Evolutionary conservation across 1,140 invertebrate species (phyloP).

Genomic region (Trichonephila clavata): DNA sequence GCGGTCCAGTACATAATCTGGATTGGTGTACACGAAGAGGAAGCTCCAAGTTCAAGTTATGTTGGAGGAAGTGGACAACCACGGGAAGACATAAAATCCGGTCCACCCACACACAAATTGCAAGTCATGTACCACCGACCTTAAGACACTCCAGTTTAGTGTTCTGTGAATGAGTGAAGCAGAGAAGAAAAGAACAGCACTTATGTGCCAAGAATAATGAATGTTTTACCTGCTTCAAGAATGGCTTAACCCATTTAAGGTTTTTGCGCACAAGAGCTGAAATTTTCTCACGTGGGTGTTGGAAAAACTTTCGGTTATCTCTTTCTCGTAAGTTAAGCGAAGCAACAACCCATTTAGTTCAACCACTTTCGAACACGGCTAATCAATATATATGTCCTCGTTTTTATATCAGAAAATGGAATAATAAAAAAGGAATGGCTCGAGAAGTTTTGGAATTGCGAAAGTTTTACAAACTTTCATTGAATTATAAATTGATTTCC

Average conservation of each 20-base stretch:
- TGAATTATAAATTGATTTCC: no score
- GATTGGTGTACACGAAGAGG: not conserved
- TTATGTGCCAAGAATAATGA: constrained; percentile 48
- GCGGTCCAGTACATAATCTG: not conserved
- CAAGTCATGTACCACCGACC: constrained; percentile 13
- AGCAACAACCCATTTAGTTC: constrained; percentile 1
- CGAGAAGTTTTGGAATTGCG: not conserved
- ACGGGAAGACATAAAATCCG: constrained; percentile 10
- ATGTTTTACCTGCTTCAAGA: not conserved
- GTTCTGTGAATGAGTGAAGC: constrained; percentile 15
- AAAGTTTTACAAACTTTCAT: not conserved
- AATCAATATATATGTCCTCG: not conserved
- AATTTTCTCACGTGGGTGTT: constrained; percentile 32
- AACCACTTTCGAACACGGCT: not conserved
- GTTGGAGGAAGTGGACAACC: constrained; percentile 6
- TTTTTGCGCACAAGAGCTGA: constrained; percentile 2
- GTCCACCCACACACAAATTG: constrained; percentile 28
- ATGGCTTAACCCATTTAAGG: constrained; percentile 6
- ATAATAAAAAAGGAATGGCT: not conserved
- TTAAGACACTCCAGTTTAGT: not conserved
- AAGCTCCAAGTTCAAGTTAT: constrained; percentile 2
- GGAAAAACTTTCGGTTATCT: constrained; percentile 16
- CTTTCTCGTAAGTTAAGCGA: not conserved
- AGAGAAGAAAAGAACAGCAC: constrained; percentile 13
- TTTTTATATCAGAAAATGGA: not conserved